Base-by-base conservation (phyloP, 2,797 vertebrate species). In the Microhierax caerulescens region DNA sequence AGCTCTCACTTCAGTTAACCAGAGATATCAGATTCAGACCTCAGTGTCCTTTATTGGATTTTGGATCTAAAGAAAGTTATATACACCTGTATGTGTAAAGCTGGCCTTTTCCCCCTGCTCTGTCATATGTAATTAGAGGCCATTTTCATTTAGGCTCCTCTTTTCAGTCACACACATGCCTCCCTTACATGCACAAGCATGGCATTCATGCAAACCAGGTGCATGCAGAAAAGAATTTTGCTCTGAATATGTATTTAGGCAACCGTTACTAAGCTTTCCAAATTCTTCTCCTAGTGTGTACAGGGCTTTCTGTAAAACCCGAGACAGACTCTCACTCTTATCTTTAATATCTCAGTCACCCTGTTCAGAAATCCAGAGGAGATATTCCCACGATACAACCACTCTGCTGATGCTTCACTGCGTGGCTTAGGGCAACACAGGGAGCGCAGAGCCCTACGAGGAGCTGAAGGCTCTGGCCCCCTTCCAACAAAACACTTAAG, bases 201-300 rank as follows among this genome's bases (percentile, higher is more conserved):
- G 78, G 92, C 60, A 93, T 88, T 94, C 94, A 91, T 93, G 88
- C 57, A 96, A 88, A 96, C 91, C 95, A 96, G 94, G 94, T 96
- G 94, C 88, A 90, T 8, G 20, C 30, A 85, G 93, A 72, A 85
- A 85, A 93, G 32, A 85, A 63, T 85, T 95, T 97, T 88, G 34
- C 36, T 93, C 80, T 90, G 83, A 94, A 76, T 85, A 85, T 76
- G 47, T 86, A 85, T 90, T 93, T 88, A 94, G 63, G 56, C 77
- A 88, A 73, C 61, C 94, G 85, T 74, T 59, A 63, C 74, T 90
- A 86, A 94, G 75, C 65, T 79, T 17, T 90, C 47, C 51, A 88
- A 84, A 92, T 90, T 88, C 77, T 93, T 84, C 57, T 90, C 61
- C 15, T 0, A 5, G 10, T 2, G 4, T 76, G 34, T 16, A 24